Evolutionary conservation across 1,140 invertebrate genomes (phyloP).

Genomic region (Spodoptera frugiperda): DNA sequence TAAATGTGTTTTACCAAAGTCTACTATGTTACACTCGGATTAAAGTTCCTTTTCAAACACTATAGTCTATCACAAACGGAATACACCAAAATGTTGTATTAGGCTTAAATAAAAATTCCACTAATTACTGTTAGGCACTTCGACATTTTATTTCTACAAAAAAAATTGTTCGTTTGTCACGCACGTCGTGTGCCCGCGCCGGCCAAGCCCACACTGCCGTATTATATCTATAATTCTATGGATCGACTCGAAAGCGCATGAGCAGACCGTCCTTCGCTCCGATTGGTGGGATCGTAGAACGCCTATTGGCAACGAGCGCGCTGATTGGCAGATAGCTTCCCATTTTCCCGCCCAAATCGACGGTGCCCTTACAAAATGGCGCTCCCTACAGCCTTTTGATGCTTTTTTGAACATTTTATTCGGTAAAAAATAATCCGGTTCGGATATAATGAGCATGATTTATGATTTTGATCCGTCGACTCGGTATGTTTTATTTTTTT

Average conservation of each 20-base stretch:
- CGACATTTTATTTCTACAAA: slow-evolving; percentile 73
- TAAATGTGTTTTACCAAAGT: slow-evolving; percentile 18
- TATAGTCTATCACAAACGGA: slow-evolving; percentile 60
- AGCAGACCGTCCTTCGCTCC: slow-evolving; percentile 61
- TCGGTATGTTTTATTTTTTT: slow-evolving; percentile 59
- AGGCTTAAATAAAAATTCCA: slow-evolving; percentile 57
- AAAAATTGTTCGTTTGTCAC: slow-evolving; percentile 59
- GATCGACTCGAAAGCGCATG: slow-evolving; percentile 84
- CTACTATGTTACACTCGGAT: slow-evolving; percentile 7
- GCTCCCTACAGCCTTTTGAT: slow-evolving; percentile 83
- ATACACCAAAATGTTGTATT: slow-evolving; percentile 56
- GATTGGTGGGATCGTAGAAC: slow-evolving; percentile 75
- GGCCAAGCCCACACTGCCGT: slow-evolving; percentile 83
- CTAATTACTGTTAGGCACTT: slow-evolving; percentile 76
- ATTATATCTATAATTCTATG: slow-evolving; percentile 83
- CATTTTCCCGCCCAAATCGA: slow-evolving; percentile 79
- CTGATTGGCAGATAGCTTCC: slow-evolving; percentile 69
- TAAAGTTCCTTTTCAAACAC: slow-evolving; percentile 45
- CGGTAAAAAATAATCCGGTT: slow-evolving; percentile 86
- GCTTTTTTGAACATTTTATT: slow-evolving; percentile 85
- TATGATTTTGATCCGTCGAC: slow-evolving; percentile 81
- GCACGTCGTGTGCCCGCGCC: slow-evolving; percentile 71
- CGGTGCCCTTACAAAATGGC: slow-evolving; percentile 82
- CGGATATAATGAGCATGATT: slow-evolving; percentile 86
- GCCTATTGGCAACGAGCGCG: slow-evolving; percentile 67